These are phyloP conservation scores for Chitala chitala DNA, from an alignment of 2,113 vertebrate genomes.

Conservation along the genomic window DNA sequence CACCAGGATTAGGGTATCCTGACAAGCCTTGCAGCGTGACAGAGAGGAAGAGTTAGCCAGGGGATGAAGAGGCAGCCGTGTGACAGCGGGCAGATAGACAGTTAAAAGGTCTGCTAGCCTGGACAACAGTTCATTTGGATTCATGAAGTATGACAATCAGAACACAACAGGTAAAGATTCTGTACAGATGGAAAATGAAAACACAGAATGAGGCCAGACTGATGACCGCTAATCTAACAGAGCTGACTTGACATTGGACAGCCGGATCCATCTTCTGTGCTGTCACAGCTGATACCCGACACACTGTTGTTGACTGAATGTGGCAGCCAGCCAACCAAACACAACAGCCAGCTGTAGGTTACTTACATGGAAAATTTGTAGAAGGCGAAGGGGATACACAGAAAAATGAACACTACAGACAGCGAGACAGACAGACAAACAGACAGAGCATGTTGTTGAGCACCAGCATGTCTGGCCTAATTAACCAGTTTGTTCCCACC, in stretches of 20 bases:
- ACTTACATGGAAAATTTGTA: neutral
- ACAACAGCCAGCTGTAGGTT: neutral
- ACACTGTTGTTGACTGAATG: neutral
- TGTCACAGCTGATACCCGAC: neutral
- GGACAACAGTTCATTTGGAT: no score
- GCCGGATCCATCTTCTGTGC: neutral
- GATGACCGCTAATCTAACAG: neutral
- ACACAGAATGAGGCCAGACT: no score
- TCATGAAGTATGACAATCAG: no score
- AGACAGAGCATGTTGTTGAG: neutral
- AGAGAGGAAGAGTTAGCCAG: no score
- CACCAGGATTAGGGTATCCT: no score
- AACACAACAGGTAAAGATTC: no score
- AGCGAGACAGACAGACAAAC: neutral
- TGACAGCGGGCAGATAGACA: no score
- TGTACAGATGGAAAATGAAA: no score
- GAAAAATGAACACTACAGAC: neutral
- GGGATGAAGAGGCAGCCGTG: no score
- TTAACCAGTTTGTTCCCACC: neutral
- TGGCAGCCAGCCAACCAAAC: no score
- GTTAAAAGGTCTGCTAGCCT: no score
- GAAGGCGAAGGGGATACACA: neutral
- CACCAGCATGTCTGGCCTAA: neutral
- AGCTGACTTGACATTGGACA: neutral
- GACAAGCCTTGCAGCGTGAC: no score